phyloP scores from a whole-genome alignment of 2,888 invertebrate genomes.

The Nycteola revayana region DNA sequence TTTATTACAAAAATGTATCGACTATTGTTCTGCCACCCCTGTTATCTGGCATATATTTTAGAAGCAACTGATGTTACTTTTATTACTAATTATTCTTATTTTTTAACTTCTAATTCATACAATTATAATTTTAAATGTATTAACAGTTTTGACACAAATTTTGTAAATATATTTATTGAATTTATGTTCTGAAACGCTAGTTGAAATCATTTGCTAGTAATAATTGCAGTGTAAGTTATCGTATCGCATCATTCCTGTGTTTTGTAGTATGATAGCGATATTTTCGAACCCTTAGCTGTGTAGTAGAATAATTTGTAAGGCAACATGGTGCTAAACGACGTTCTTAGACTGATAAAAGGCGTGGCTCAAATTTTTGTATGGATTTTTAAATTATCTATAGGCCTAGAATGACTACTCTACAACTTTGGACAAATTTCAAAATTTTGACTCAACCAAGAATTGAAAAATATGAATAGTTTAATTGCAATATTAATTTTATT shows the following conservation, averaged over 20 bases:
- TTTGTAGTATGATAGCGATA: constrained; percentile 70
- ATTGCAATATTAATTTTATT: background rate
- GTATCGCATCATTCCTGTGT: constrained; percentile 74
- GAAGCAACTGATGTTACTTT: too few species aligned
- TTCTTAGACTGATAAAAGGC: constrained; percentile 61
- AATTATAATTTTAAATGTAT: too few species aligned
- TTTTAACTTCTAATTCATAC: too few species aligned
- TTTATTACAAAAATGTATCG: too few species aligned
- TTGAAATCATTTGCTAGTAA: constrained; percentile 26
- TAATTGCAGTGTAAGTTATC: constrained; percentile 31
- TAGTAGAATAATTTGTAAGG: constrained; percentile 46
- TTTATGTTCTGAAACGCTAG: constrained; percentile 12
- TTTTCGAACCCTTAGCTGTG: constrained; percentile 54
- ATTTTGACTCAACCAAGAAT: too few species aligned
- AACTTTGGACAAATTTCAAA: background rate
- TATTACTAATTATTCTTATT: too few species aligned
- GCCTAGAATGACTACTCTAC: constrained; percentile 3
- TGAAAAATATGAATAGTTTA: too few species aligned
- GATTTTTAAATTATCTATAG: constrained; percentile 19
- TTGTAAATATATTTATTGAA: too few species aligned
- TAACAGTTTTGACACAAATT: too few species aligned
- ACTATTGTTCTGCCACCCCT: too few species aligned
- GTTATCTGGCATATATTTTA: too few species aligned
- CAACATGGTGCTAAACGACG: constrained; percentile 68
- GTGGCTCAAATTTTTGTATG: constrained; percentile 62